Base-by-base conservation (phyloP, 2,797 vertebrate genomes). In the Rousettus madagascariensis region DNA sequence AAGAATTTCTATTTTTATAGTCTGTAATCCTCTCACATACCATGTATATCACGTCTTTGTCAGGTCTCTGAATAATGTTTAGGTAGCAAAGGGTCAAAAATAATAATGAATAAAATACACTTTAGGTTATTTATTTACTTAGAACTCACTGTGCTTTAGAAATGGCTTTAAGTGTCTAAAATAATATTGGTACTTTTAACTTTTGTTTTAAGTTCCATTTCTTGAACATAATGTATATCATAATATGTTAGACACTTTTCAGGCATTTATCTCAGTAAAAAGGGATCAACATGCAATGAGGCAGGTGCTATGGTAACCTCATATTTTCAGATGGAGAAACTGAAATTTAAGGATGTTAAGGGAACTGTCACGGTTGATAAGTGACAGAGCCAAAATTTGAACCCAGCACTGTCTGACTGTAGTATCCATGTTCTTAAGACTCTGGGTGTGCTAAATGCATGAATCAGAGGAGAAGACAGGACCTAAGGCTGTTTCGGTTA, bases 211-310 rank as follows among this genome's bases (percentile, higher is more conserved):
- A 41, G 3, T 74, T 90, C 26, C 6, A 22, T 83, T 83, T 55
- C 30, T 77, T 68, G 5, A 8, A 15, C 24, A 38, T 80, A 24
- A 5, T 53, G 8, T 22, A 26, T 11, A 68, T 30, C 8, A 24
- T 75, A 49, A 69, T 33, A 41, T n/a, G 26, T 49, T 49, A 65
- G 41, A 17, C 19, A 72, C 24, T 79, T 89, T 85, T 77, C 16
- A 89, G 43, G 26, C 11, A 66, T 74, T 82, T 89, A 59, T 74
- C 77, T 79, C 33, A 80, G 72, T 53, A 68, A 96, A 82, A 96
- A 59, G 33, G 10, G 8, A 89, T 57, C 30, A 59, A n/a, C 33
- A 43, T 19, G 8, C 38, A 84, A 43, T 38, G 41, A 94, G 24
- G 12, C 78, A 84, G 28, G 57, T 53, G 6, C 43, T 49, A 19